Conservation (phyloP, 92 coral and sea anemone species). For the Actinostola sp. region DNA sequence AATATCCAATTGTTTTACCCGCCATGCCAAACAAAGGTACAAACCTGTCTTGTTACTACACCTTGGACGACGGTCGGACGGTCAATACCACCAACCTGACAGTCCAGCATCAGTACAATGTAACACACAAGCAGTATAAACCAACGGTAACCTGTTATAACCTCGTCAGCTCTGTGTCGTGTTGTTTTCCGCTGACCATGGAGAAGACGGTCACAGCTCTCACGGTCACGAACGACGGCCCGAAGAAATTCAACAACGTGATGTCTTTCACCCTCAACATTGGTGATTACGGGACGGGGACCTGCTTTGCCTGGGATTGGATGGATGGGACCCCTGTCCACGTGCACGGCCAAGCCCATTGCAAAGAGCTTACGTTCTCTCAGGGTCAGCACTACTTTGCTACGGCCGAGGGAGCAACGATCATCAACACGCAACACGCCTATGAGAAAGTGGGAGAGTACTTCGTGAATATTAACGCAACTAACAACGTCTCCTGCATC, state of each 20-base stretch:
- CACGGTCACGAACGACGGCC: slow-evolving; percentile 54
- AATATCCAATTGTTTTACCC: slow-evolving; percentile 63
- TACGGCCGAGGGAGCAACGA: neutral
- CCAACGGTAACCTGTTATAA: slow-evolving; percentile 64
- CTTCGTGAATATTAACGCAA: slow-evolving; percentile 66
- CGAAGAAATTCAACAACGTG: slow-evolving; percentile 49
- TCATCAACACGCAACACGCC: slow-evolving; percentile 37
- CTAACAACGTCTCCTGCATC: slow-evolving; percentile 65
- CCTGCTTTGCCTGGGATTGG: slow-evolving; percentile 69
- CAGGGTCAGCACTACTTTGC: neutral
- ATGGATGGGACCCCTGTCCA: slow-evolving; percentile 52
- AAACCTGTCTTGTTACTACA: slow-evolving; percentile 65
- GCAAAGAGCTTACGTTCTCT: slow-evolving; percentile 8
- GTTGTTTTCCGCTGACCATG: slow-evolving; percentile 6
- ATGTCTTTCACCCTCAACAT: slow-evolving; percentile 54
- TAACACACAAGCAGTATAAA: slow-evolving; percentile 3
- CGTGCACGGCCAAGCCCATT: slow-evolving; percentile 58
- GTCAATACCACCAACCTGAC: slow-evolving; percentile 30
- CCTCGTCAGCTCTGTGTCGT: slow-evolving; percentile 58
- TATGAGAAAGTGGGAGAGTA: slow-evolving; percentile 52
- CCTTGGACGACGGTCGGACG: slow-evolving; percentile 38
- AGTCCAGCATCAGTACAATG: slow-evolving; percentile 32
- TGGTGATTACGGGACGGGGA: slow-evolving; percentile 61
- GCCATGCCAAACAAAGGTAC: slow-evolving; percentile 66
- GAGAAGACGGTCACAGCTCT: slow-evolving; percentile 51